Evolutionary conservation across 92 coral and sea anemone species (phyloP).

Genomic region (Meandrina meandrites): DNA sequence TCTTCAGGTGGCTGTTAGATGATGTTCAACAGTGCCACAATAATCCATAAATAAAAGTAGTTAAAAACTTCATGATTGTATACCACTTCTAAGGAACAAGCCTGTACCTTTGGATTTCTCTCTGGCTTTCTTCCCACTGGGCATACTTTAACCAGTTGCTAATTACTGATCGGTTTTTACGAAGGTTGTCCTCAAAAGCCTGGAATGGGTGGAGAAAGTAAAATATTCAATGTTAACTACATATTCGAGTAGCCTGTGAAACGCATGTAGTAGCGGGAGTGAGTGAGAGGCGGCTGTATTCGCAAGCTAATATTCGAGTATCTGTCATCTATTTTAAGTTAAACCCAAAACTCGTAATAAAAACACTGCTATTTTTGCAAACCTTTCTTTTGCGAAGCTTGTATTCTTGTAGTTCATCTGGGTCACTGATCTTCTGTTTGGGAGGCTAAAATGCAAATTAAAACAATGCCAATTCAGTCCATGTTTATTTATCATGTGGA

Average conservation of each 20-base stretch:
- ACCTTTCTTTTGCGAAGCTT: slow-evolving; percentile 99
- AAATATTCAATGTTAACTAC: no score
- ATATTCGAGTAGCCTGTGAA: no score
- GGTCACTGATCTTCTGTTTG: slow-evolving; percentile 97
- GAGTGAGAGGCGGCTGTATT: no score
- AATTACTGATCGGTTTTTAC: slow-evolving; percentile 93
- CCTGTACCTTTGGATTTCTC: slow-evolving; percentile 84
- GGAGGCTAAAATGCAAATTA: slow-evolving; percentile 76
- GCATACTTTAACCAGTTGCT: slow-evolving; percentile 97
- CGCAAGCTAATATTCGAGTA: no score
- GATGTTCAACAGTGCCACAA: not conserved
- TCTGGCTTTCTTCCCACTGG: slow-evolving; percentile 96
- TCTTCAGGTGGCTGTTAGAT: not conserved
- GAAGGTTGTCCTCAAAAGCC: slow-evolving; percentile 95
- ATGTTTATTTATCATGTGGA: no score
- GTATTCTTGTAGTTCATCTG: slow-evolving; percentile 97
- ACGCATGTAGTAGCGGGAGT: no score
- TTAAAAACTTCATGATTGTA: no score
- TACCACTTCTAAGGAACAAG: no score
- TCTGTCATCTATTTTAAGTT: not conserved
- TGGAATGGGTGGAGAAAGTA: slow-evolving; percentile 17
- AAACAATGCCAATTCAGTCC: not conserved
- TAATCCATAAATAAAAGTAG: no score
- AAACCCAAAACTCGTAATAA: not conserved
- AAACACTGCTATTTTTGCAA: not conserved